Base-by-base conservation (phyloP, 2,888 invertebrate genomes). In the Carcina quercana region DNA sequence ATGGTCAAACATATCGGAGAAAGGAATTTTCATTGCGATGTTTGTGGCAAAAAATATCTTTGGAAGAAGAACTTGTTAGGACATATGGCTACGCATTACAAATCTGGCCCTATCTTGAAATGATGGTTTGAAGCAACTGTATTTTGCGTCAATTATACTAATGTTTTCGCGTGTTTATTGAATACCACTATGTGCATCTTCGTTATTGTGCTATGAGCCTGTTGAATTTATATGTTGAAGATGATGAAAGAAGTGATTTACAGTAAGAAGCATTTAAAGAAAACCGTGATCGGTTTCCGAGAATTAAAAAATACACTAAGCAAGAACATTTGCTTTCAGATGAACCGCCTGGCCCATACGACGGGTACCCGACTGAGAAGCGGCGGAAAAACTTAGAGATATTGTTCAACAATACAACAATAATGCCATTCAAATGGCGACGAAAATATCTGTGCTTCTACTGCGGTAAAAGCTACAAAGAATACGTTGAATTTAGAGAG, bases 1-100 rank as follows among this genome's bases (percentile, higher is more conserved):
- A 78, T 80, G 62, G 69, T 76, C 5, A 74, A 73, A 32, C 87
- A 86, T 44, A 67, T 73, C 3, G 82, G 82, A 1, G 84, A 85
- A 11, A 71, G 78, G 3, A 76, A 76, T 15, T 86, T 84, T 35
- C 78, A 86, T 30, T 88, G 88, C 36, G 86, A 88, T 37, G 59
- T 86, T 10, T 88, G 88, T 38, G 82, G 84, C 0, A 86, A 85
- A 44, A 86, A 80, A 53, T 84, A 87, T 39, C 65, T 85, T 0
- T 86, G 86, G 53, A 86, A 86, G 50, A 87, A 86, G 32, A 86
- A 87, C 42, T 58, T 89, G 15, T 79, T 78, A 15, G 83, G 80
- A 0, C 89, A 89, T 47, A 74, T 86, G 46, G 67, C 57, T 2
- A 64, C 66, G 1, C 73, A 73, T 38, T 50, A 52, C 15, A 64